A percentile compares a stretch with the other conserved stretches of the same genome.
Evolutionary conservation across 2,888 invertebrate species (phyloP).

Genomic region (Philereme transversata): DNA sequence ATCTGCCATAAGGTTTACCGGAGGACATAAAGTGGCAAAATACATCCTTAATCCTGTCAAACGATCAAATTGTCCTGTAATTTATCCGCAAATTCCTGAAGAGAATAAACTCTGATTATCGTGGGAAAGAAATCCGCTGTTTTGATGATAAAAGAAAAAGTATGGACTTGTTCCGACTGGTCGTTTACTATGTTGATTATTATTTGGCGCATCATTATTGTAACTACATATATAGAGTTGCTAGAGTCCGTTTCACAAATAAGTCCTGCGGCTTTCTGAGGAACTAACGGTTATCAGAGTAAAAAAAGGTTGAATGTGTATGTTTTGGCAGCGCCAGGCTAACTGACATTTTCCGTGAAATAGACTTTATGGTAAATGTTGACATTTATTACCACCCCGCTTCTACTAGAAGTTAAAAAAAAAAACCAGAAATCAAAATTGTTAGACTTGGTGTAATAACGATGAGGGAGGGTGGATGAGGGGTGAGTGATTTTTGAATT

Average conservation of each 20-base stretch:
- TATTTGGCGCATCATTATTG: constrained; percentile 57
- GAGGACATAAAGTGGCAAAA: constrained; percentile 12
- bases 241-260: constrained; percentile 7
- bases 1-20: background rate
- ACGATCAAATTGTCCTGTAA: constrained; percentile 24
- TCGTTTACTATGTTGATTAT: constrained; percentile 72
- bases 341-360: too few relatives aligned
- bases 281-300: too few relatives aligned
- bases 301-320: too few relatives aligned
- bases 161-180: constrained; percentile 62
- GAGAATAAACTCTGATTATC: constrained; percentile 50
- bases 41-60: constrained; percentile 14
- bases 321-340: too few relatives aligned
- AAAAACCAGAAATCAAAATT: too few relatives aligned
- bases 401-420: too few relatives aligned
- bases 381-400: too few relatives aligned
- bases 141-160: constrained; percentile 54
- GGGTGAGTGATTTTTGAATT: too few relatives aligned
- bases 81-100: constrained; percentile 24
- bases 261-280: too few relatives aligned
- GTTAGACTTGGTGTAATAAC: too few relatives aligned
- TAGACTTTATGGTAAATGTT: too few relatives aligned
- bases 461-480: too few relatives aligned
- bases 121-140: constrained; percentile 69
- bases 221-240: constrained; percentile 58